Evolutionary conservation across 2,113 vertebrate genomes (phyloP).

Genomic region (Ahaetulla prasina): DNA sequence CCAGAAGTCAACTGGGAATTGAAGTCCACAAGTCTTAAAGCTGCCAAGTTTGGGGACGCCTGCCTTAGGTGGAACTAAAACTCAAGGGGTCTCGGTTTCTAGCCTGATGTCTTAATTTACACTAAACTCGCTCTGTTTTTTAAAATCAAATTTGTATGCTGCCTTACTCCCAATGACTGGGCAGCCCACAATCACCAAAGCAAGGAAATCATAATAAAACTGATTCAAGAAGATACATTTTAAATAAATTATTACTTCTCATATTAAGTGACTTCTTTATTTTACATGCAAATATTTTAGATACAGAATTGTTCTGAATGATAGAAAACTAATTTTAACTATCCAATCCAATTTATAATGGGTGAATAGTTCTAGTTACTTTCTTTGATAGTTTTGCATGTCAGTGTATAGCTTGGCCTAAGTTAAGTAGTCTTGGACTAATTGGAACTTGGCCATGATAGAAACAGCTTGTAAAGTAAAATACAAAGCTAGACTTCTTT

Average conservation of each 20-base stretch:
- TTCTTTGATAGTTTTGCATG: background rate
- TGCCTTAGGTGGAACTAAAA: background rate
- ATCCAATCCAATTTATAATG: background rate
- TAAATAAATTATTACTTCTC: conserved; percentile 44
- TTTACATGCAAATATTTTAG: background rate
- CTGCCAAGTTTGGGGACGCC: too few relatives aligned
- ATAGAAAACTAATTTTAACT: conserved; percentile 33
- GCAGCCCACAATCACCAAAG: background rate
- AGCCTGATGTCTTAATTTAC: background rate
- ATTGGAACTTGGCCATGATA: conserved; percentile 40
- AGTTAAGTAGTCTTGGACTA: conserved; percentile 35
- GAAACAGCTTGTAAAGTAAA: conserved; percentile 38
- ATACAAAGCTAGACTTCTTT: background rate
- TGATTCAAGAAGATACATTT: background rate
- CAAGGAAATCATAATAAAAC: background rate
- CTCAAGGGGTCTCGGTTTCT: background rate
- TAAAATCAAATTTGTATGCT: background rate
- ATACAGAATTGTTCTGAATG: conserved; percentile 17
- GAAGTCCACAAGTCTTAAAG: too few relatives aligned
- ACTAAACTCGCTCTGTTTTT: background rate
- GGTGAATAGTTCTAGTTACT: background rate
- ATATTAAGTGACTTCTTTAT: background rate
- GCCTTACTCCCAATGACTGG: background rate
- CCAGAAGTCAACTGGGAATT: too few relatives aligned
- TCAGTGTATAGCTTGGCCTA: background rate